phyloP scores from a whole-genome alignment of 2,888 invertebrate species.

The Pinctada fucata region DNA sequence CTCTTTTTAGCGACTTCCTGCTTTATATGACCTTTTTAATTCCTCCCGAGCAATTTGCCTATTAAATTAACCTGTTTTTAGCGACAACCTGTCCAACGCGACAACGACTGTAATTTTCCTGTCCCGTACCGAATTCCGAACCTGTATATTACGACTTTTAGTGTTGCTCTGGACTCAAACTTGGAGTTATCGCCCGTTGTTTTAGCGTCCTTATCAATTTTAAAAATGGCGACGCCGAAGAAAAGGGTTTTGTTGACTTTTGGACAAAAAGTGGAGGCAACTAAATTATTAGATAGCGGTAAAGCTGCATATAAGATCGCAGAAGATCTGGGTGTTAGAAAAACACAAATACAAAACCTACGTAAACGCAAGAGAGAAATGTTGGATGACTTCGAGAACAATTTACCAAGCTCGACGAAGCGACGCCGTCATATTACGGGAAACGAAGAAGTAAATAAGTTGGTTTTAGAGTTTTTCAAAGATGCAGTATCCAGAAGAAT shows the following conservation, averaged over 20 bases:
- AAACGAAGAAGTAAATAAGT: slow-evolving; percentile 40
- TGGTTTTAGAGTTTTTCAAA: slow-evolving; percentile 38
- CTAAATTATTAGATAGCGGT: slow-evolving; percentile 23
- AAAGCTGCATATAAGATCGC: slow-evolving; percentile 41
- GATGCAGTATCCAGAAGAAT: slow-evolving; percentile 30
- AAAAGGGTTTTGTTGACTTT: slow-evolving; percentile 35
- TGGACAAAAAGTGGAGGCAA: slow-evolving; percentile 26
- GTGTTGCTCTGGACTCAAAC: too few relatives aligned
- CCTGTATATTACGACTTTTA: too few relatives aligned
- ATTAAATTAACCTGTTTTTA: too few relatives aligned
- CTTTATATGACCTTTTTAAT: too few relatives aligned
- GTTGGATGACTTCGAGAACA: slow-evolving; percentile 37
- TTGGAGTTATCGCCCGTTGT: too few relatives aligned
- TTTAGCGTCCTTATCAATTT: slow-evolving; percentile 9
- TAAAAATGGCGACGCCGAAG: slow-evolving; percentile 22
- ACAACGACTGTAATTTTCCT: too few relatives aligned
- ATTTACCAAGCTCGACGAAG: slow-evolving; percentile 32
- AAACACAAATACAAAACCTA: slow-evolving; percentile 41
- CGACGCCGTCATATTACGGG: slow-evolving; percentile 20
- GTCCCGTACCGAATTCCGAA: too few relatives aligned
- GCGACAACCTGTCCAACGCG: too few relatives aligned
- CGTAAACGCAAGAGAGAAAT: slow-evolving; percentile 40
- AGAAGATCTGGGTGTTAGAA: slow-evolving; percentile 41
- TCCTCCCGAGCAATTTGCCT: too few relatives aligned
- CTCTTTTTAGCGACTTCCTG: too few relatives aligned